phyloP scores from a whole-genome alignment of 2,888 invertebrate species.

The Drepana falcataria region DNA sequence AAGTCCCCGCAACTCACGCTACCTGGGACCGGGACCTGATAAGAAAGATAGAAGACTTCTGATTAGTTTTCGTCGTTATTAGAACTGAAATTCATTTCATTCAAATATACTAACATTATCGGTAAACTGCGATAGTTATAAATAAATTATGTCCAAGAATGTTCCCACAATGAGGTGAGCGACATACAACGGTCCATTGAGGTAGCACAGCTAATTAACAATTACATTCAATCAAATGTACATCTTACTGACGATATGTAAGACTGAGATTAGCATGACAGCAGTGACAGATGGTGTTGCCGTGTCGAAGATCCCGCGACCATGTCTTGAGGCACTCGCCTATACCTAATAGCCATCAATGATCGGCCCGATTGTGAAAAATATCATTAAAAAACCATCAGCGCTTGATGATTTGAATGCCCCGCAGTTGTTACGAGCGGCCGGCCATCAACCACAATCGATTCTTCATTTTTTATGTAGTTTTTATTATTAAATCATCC shows the following conservation, averaged over 20 bases:
- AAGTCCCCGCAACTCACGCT: too few relatives aligned
- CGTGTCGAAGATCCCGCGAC: conserved; percentile 40
- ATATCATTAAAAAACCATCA: conserved; percentile 80
- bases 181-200: conserved; percentile 13
- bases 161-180: conserved; percentile 20
- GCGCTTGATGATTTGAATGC: conserved; percentile 73
- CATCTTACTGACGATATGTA: conserved; percentile 22
- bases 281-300: conserved; percentile 18
- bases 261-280: conserved; percentile 30
- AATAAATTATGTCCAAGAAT: conserved; percentile 20
- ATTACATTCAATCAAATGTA: conserved; percentile 21
- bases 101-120: too few relatives aligned
- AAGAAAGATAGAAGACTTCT: too few relatives aligned
- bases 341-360: conserved; percentile 77
- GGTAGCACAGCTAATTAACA: conserved; percentile 35
- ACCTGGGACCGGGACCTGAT: too few relatives aligned
- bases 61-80: too few relatives aligned
- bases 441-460: conserved; percentile 73
- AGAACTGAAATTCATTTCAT: too few relatives aligned
- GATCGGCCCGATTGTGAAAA: conserved; percentile 78
- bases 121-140: conserved; percentile 15
- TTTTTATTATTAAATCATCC: conserved; percentile 69
- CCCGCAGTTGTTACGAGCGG: conserved; percentile 60
- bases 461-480: conserved; percentile 57
- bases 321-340: conserved; percentile 65